Conservation (phyloP, 92 coral and sea anemone genomes). For the Siderastrea siderea region DNA sequence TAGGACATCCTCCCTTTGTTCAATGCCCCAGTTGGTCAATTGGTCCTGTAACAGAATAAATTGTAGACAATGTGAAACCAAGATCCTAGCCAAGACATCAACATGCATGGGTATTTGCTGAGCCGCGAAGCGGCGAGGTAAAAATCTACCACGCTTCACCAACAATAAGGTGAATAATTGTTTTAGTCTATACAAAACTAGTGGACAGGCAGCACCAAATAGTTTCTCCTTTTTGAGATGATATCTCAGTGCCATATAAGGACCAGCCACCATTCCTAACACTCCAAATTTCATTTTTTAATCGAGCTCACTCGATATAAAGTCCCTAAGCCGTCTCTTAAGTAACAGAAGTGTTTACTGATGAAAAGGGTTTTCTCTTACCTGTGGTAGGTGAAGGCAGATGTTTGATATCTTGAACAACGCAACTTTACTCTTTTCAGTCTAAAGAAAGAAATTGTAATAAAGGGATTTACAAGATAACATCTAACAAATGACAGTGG, state of each 20-base stretch:
- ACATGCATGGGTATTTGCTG: not conserved
- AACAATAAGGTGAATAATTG: not conserved
- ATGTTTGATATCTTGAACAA: constrained; percentile 93
- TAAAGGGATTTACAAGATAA: not conserved
- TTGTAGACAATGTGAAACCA: not conserved
- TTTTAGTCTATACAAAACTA: not conserved
- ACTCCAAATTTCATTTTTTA: too few species aligned
- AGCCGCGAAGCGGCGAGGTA: too few species aligned
- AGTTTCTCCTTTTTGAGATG: too few species aligned
- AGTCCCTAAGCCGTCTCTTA: too few species aligned
- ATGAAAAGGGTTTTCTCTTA: constrained; percentile 31
- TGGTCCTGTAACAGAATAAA: constrained; percentile 74
- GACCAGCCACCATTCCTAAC: too few species aligned
- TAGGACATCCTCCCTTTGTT: constrained; percentile 76
- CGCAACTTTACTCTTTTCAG: constrained; percentile 79
- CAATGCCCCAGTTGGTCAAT: constrained; percentile 90
- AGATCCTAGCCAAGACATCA: not conserved
- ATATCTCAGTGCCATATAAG: too few species aligned
- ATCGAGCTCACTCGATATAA: too few species aligned
- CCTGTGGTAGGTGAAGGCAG: constrained; percentile 95
- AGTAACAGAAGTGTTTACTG: not conserved
- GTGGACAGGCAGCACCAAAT: too few species aligned
- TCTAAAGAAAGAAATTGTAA: constrained; percentile 38
- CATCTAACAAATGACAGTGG: not conserved
- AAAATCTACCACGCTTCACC: too few species aligned